Conservation (phyloP, 2,797 vertebrate genomes). For the Platalea minor region DNA sequence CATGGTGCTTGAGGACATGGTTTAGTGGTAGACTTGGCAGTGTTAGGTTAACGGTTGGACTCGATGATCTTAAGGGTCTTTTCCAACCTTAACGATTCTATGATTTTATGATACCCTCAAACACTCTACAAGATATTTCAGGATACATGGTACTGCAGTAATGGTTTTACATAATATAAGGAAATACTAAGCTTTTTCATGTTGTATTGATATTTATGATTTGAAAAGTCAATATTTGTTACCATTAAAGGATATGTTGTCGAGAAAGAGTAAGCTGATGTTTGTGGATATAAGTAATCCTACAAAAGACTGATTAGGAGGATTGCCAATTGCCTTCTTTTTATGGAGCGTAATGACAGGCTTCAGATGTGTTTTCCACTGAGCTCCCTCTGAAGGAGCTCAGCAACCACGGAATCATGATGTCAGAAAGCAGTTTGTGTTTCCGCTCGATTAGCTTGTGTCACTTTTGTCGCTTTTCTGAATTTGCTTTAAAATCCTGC, state of each 20-base stretch:
- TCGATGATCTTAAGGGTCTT: no score
- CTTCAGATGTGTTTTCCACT: conserved; percentile 1
- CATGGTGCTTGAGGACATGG: no score
- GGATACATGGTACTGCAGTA: not conserved
- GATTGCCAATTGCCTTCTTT: not conserved
- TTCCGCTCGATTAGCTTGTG: not conserved
- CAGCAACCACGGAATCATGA: not conserved
- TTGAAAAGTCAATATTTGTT: not conserved
- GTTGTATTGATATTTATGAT: not conserved
- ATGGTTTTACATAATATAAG: not conserved
- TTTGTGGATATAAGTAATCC: not conserved
- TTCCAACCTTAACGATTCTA: no score
- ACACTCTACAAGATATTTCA: not conserved
- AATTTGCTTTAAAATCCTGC: conserved; percentile 17
- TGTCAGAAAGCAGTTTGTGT: conserved; percentile 22
- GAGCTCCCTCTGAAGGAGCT: not conserved
- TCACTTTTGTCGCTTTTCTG: not conserved
- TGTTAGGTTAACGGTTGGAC: no score
- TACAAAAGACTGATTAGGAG: not conserved
- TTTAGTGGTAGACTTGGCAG: no score
- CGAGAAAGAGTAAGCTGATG: not conserved
- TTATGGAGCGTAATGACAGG: not conserved
- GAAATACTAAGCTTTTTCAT: not conserved
- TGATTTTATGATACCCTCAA: not conserved
- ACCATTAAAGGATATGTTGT: not conserved